These are phyloP conservation scores for Silurus asotus DNA, from an alignment of 2,113 vertebrate species.

Conservation along the genomic window DNA sequence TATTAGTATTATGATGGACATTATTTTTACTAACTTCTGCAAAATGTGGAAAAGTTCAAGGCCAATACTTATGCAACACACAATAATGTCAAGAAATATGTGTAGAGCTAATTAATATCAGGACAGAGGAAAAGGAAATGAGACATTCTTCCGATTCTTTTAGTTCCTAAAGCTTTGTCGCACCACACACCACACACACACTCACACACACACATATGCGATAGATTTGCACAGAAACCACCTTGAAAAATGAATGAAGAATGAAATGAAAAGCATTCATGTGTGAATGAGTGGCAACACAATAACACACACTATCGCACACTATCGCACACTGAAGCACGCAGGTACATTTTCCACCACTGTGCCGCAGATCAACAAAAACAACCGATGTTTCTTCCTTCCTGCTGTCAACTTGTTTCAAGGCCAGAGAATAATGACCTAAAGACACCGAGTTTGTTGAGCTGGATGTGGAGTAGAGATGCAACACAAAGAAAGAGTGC, in stretches of 20 bases:
- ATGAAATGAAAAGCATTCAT: not conserved
- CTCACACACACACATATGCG: not conserved
- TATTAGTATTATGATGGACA: not conserved
- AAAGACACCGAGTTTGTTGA: too few species aligned
- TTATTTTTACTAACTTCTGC: too few species aligned
- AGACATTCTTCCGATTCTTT: not conserved
- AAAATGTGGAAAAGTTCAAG: not conserved
- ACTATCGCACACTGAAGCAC: not conserved
- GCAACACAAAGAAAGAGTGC: not conserved
- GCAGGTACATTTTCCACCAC: not conserved
- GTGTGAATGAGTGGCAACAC: not conserved
- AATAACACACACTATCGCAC: slow-evolving; percentile 3
- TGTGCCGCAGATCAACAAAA: not conserved
- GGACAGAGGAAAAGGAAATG: not conserved
- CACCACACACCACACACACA: not conserved
- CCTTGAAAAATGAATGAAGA: not conserved
- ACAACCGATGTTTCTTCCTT: not conserved
- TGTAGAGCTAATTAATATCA: not conserved
- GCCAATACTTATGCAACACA: not conserved
- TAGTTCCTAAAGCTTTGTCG: not conserved
- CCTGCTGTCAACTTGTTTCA: not conserved
- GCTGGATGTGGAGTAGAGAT: not conserved
- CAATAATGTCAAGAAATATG: not conserved
- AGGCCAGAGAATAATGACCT: not conserved
- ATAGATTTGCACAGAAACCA: not conserved